A percentile compares a stretch with the other conserved stretches of the same genome.
These are phyloP conservation scores for Pitta sordida DNA, from an alignment of 2,113 vertebrate species.

Conservation along the genomic window DNA sequence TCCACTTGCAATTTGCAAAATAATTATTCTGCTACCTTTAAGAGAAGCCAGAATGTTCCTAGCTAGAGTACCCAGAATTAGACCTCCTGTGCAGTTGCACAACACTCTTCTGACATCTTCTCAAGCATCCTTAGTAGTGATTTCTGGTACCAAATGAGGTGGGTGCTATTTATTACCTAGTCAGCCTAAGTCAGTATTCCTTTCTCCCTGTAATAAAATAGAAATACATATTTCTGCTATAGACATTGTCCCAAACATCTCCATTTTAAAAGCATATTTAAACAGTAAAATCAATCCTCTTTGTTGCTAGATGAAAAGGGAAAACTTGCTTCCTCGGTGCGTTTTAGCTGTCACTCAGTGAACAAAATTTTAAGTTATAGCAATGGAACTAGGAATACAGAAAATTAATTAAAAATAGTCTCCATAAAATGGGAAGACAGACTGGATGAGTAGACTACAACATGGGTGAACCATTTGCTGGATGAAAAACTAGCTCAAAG, in stretches of 20 bases:
- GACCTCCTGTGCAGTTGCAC: not conserved
- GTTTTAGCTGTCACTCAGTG: not conserved
- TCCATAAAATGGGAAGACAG: not conserved
- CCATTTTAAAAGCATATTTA: not conserved
- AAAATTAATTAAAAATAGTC: not conserved
- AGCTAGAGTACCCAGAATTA: not conserved
- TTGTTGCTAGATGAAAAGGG: not conserved
- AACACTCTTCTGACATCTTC: not conserved
- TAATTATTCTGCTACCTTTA: not conserved
- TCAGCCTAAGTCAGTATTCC: not conserved
- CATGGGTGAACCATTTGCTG: not conserved
- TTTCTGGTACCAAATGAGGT: not conserved
- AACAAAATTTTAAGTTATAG: not conserved
- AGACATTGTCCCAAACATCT: not conserved
- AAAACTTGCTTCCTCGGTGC: not conserved
- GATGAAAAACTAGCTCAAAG: not conserved
- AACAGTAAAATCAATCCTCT: not conserved
- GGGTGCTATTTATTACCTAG: not conserved
- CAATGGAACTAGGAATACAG: not conserved
- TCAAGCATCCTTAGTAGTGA: not conserved
- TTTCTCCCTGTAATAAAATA: not conserved
- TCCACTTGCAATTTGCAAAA: not conserved
- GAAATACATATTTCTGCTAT: not conserved
- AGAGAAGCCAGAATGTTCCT: not conserved
- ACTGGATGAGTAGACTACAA: not conserved